phyloP scores from a whole-genome alignment of 2,888 invertebrate species.

The Notodromas monacha region DNA sequence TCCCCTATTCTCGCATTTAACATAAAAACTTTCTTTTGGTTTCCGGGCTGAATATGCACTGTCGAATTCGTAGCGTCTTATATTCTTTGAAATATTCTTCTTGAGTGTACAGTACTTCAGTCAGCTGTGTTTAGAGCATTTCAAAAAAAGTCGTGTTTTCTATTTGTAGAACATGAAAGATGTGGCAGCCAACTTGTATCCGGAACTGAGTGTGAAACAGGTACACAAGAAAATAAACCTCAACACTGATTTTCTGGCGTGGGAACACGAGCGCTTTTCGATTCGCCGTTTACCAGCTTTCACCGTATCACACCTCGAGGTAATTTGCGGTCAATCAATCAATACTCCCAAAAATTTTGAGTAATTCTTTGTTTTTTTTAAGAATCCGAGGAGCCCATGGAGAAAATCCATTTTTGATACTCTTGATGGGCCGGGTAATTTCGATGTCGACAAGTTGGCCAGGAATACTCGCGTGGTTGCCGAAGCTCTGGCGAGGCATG shows the following conservation, averaged over 20 bases:
- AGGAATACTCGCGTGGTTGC: conserved; percentile 38
- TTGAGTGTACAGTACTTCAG: background rate
- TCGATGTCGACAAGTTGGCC: conserved; percentile 24
- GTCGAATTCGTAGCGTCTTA: too few species aligned
- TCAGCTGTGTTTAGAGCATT: too few species aligned
- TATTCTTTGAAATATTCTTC: conserved; percentile 1
- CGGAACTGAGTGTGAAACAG: conserved; percentile 24
- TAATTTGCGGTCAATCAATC: too few species aligned
- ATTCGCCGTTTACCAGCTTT: conserved; percentile 65
- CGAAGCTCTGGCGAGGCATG: conserved; percentile 34
- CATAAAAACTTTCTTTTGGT: too few species aligned
- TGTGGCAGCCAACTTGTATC: conserved; percentile 18
- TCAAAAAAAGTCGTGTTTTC: too few species aligned
- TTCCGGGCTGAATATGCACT: too few species aligned
- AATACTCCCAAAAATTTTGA: too few species aligned
- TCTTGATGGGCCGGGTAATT: conserved; percentile 25
- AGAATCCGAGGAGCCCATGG: conserved; percentile 1
- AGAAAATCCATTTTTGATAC: conserved; percentile 15
- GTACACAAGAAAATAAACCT: conserved; percentile 87
- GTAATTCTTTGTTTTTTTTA: background rate
- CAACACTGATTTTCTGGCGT: conserved; percentile 58
- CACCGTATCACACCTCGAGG: conserved; percentile 44
- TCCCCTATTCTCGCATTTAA: too few species aligned
- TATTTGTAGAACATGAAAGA: conserved; percentile 27
- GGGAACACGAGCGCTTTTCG: conserved; percentile 91